A percentile compares a stretch with the other conserved stretches of the same genome.
Evolutionary conservation across 1,140 invertebrate species (phyloP).

Genomic region (Heliothis subflexa): DNA sequence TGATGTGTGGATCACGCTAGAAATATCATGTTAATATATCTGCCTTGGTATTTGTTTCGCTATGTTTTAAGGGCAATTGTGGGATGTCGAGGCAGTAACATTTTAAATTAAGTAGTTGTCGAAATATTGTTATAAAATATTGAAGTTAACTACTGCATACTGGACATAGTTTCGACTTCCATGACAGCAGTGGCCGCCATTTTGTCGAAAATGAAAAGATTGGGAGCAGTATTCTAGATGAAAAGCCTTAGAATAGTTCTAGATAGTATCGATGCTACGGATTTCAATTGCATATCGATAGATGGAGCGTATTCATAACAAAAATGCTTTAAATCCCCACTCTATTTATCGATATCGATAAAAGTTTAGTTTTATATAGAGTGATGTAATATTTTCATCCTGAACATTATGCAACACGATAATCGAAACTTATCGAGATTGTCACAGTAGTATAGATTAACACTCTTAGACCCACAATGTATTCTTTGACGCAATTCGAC

Average conservation of each 20-base stretch:
- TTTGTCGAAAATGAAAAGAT: constrained; percentile 28
- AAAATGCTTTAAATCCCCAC: constrained; percentile 34
- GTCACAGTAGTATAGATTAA: constrained; percentile 79
- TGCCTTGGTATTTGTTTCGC: background rate
- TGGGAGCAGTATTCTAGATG: constrained; percentile 11
- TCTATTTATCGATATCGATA: constrained; percentile 24
- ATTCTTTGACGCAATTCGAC: constrained; percentile 62
- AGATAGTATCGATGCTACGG: constrained; percentile 26
- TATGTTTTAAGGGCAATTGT: background rate
- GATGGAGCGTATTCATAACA: constrained; percentile 47
- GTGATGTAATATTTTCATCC: constrained; percentile 59
- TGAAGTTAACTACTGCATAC: constrained; percentile 1
- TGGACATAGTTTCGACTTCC: constrained; percentile 17
- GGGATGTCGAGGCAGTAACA: background rate
- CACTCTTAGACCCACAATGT: constrained; percentile 76
- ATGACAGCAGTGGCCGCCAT: background rate
- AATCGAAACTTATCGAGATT: constrained; percentile 76
- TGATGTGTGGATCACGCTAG: background rate
- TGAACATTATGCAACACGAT: constrained; percentile 75
- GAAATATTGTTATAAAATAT: background rate
- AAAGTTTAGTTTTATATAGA: constrained; percentile 33
- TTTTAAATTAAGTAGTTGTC: constrained; percentile 3
- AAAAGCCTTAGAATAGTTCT: constrained; percentile 15
- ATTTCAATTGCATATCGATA: constrained; percentile 33
- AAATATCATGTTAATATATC: background rate